Conservation (phyloP, 2,113 vertebrate species). For the Nothocercus julius region DNA sequence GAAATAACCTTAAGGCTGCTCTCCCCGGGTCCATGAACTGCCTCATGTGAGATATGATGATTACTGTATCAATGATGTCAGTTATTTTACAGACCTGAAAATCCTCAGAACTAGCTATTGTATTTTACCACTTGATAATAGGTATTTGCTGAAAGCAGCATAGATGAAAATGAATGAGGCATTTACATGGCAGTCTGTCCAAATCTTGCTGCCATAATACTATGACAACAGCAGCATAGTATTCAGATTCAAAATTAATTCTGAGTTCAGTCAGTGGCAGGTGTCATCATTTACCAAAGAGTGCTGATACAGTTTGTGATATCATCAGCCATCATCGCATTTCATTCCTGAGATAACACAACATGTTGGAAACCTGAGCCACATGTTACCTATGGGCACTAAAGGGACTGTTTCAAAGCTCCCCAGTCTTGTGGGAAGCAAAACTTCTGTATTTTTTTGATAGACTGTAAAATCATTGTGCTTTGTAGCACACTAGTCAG, state of each 20-base stretch:
- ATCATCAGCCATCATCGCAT: neutral
- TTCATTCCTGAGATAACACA: neutral
- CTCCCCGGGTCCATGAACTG: neutral
- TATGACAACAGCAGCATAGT: neutral
- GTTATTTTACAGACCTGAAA: neutral
- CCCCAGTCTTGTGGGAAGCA: neutral
- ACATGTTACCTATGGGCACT: neutral
- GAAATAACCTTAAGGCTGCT: neutral
- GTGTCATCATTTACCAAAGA: neutral
- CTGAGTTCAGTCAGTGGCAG: neutral
- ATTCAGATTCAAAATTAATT: neutral
- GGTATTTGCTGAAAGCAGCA: neutral
- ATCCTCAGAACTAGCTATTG: neutral
- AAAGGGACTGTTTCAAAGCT: neutral
- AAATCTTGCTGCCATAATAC: neutral
- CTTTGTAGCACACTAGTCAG: neutral
- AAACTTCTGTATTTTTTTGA: neutral
- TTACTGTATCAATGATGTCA: neutral
- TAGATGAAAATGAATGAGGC: neutral
- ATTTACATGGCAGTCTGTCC: neutral
- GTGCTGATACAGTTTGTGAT: neutral
- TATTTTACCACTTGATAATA: slow-evolving; percentile 10
- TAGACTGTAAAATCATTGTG: neutral
- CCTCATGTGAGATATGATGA: neutral
- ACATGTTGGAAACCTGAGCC: neutral